Evolutionary conservation across 2,113 vertebrate genomes (phyloP).

Genomic region (Electrona antarctica): DNA sequence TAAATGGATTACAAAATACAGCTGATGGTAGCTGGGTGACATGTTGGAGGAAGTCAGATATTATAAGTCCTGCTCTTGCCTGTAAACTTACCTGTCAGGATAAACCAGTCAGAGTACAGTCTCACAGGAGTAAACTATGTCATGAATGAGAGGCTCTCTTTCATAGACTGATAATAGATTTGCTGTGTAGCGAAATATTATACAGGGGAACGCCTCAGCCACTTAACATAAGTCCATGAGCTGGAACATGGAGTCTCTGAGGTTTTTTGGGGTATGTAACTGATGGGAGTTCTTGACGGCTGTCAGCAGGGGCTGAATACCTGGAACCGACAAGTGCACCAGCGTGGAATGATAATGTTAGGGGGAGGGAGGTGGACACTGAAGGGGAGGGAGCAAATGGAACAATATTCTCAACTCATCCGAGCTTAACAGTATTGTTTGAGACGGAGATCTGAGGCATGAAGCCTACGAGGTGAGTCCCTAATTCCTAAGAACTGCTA

Average conservation of each 20-base stretch:
- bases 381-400: slow-evolving; percentile 42
- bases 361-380: slow-evolving; percentile 24
- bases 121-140: neutral
- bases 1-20: neutral
- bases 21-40: neutral
- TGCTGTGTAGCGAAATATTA: slow-evolving; percentile 17
- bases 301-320: slow-evolving; percentile 49
- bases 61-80: neutral
- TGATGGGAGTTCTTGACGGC: neutral
- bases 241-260: neutral
- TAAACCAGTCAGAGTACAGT: slow-evolving; percentile 54
- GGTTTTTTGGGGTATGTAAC: neutral
- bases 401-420: neutral
- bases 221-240: neutral
- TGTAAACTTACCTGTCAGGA: slow-evolving; percentile 68
- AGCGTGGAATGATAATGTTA: slow-evolving; percentile 57
- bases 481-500: neutral
- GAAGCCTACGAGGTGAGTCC: slow-evolving; percentile 46
- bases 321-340: slow-evolving; percentile 40
- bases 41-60: neutral
- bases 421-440: neutral
- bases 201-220: slow-evolving; percentile 17
- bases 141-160: slow-evolving; percentile 21
- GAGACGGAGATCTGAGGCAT: slow-evolving; percentile 21
- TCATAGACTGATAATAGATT: slow-evolving; percentile 4